Conservation (phyloP, 2,888 invertebrate species). For the Cinara cedri region DNA sequence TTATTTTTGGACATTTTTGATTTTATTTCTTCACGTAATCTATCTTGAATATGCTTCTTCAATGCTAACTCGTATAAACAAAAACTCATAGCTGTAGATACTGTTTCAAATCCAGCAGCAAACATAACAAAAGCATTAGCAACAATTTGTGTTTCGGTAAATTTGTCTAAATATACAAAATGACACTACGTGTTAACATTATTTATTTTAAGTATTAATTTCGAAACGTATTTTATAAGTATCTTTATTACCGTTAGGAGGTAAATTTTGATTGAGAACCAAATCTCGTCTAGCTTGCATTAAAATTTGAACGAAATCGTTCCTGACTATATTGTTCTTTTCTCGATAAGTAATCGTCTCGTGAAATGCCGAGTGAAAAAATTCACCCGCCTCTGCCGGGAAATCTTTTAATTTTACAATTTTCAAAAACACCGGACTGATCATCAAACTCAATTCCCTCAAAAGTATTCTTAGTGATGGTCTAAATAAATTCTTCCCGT, state of each 20-base stretch:
- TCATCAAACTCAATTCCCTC: conserved; percentile 56
- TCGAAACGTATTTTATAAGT: not conserved
- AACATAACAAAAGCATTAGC: conserved; percentile 69
- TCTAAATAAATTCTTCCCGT: conserved; percentile 62
- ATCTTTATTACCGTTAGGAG: not conserved
- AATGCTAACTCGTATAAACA: conserved; percentile 67
- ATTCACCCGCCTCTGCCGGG: conserved; percentile 50
- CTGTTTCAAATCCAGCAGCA: conserved; percentile 71
- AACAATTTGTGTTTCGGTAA: conserved; percentile 66
- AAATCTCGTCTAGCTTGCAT: conserved; percentile 55
- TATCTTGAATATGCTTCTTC: conserved; percentile 66
- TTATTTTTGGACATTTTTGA: conserved; percentile 63
- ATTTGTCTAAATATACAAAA: conserved; percentile 58
- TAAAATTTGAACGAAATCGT: conserved; percentile 59
- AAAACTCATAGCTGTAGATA: conserved; percentile 69
- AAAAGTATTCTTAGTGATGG: conserved; percentile 61
- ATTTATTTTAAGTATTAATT: not conserved
- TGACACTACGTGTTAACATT: not conserved
- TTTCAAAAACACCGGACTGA: conserved; percentile 58
- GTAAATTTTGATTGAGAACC: conserved; percentile 6
- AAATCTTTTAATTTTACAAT: conserved; percentile 58
- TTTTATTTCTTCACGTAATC: conserved; percentile 65
- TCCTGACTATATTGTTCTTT: conserved; percentile 56
- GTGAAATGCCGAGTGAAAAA: conserved; percentile 50
- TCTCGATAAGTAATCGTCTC: conserved; percentile 58